A percentile compares a stretch with the other conserved stretches of the same genome.
Conservation (phyloP, 2,888 invertebrate genomes). For the Melangyna quadrimaculata region DNA sequence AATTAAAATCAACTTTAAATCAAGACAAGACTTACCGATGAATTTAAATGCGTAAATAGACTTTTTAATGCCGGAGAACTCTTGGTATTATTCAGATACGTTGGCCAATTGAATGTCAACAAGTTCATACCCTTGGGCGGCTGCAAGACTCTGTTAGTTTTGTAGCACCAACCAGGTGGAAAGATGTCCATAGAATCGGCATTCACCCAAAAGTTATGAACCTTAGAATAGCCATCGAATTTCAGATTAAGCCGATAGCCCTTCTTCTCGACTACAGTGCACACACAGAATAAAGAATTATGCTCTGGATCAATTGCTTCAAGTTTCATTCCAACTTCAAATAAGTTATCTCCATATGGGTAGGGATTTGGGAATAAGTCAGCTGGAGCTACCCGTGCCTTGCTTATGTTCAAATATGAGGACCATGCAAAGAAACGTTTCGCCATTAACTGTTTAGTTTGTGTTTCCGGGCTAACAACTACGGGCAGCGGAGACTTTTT, state of each 20-base stretch:
- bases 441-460: not conserved
- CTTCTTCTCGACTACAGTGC: slow-evolving; percentile 90
- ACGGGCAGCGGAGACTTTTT: not conserved
- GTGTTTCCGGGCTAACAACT: not conserved
- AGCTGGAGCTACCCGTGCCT: slow-evolving; percentile 87
- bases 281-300: slow-evolving; percentile 93
- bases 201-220: slow-evolving; percentile 96
- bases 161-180: slow-evolving; percentile 96
- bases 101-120: slow-evolving; percentile 89
- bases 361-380: slow-evolving; percentile 90
- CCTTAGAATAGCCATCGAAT: slow-evolving; percentile 94
- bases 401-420: slow-evolving; percentile 87
- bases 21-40: slow-evolving; percentile 82
- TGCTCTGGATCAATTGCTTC: slow-evolving; percentile 97
- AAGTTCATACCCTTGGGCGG: slow-evolving; percentile 88
- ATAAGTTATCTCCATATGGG: slow-evolving; percentile 87
- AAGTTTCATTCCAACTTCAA: slow-evolving; percentile 92
- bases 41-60: slow-evolving; percentile 87
- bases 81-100: slow-evolving; percentile 89
- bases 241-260: slow-evolving; percentile 93
- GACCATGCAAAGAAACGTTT: slow-evolving; percentile 89
- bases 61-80: slow-evolving; percentile 89
- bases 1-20: not conserved
- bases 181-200: slow-evolving; percentile 95
- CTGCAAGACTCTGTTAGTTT: slow-evolving; percentile 88